Conservation (phyloP, 1,140 invertebrate species). For the Akabosia matsudoensis region DNA sequence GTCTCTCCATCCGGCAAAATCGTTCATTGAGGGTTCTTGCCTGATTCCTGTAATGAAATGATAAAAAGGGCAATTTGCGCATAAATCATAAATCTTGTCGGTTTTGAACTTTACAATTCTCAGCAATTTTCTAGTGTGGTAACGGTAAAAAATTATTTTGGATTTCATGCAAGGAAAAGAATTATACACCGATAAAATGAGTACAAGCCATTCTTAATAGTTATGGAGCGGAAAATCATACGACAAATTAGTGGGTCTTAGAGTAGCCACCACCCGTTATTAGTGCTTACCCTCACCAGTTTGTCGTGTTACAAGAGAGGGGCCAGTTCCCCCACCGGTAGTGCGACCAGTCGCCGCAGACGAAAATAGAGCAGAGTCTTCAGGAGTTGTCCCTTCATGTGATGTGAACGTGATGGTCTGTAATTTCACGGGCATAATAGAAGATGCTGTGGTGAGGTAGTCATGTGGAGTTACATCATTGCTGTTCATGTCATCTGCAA, state of each 20-base stretch:
- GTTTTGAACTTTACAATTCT: no score
- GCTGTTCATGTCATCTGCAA: not conserved
- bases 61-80: not conserved
- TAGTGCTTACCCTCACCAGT: not conserved
- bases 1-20: slow-evolving; percentile 15
- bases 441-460: slow-evolving; percentile 39
- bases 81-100: no score
- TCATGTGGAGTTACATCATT: slow-evolving; percentile 25
- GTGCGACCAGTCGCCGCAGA: not conserved
- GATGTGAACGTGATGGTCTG: not conserved
- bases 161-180: no score
- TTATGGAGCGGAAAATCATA: not conserved
- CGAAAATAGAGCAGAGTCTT: not conserved
- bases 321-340: slow-evolving; percentile 3
- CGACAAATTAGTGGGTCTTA: not conserved
- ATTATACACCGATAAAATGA: no score
- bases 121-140: no score
- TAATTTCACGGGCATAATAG: slow-evolving; percentile 38
- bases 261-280: not conserved
- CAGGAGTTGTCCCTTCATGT: slow-evolving; percentile 3
- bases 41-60: not conserved
- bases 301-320: not conserved
- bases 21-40: slow-evolving; percentile 11
- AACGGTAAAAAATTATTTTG: no score
- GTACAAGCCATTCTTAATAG: not conserved